These are phyloP conservation scores for Cydia fagiglandana DNA, from an alignment of 1,140 invertebrate genomes.

Conservation along the genomic window DNA sequence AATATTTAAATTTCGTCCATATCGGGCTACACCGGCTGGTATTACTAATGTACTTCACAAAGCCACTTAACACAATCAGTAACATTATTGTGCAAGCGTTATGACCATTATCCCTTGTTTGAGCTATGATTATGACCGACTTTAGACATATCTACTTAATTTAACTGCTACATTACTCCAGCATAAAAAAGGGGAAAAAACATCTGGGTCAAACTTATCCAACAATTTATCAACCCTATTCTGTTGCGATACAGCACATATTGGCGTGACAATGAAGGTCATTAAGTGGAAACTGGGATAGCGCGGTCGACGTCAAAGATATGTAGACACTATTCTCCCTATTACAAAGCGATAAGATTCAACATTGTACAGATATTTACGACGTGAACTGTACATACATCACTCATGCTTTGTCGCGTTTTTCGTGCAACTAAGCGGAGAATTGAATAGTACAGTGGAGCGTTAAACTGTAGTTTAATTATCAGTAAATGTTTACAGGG, in stretches of 20 bases:
- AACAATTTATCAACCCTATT: not conserved
- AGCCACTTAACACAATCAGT: too few species aligned
- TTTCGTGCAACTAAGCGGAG: slow-evolving; percentile 17
- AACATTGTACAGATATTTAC: not conserved
- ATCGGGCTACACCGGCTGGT: too few species aligned
- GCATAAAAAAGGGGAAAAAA: not conserved
- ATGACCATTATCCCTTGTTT: too few species aligned
- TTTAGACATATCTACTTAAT: not conserved
- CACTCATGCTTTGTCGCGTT: slow-evolving; percentile 24
- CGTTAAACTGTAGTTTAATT: slow-evolving; percentile 5
- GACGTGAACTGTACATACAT: not conserved
- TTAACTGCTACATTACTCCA: slow-evolving; percentile 19
- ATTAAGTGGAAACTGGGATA: not conserved
- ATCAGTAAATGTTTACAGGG: not conserved
- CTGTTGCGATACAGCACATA: not conserved
- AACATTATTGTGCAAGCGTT: too few species aligned
- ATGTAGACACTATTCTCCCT: not conserved
- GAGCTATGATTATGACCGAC: too few species aligned
- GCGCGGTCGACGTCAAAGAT: not conserved
- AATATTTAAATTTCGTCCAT: too few species aligned
- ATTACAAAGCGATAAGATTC: not conserved
- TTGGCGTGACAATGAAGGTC: not conserved
- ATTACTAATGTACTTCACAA: too few species aligned
- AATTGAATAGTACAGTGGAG: slow-evolving; percentile 8
- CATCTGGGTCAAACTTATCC: not conserved